Conservation (phyloP, 2,888 invertebrate species). For the Dioctria linearis region DNA sequence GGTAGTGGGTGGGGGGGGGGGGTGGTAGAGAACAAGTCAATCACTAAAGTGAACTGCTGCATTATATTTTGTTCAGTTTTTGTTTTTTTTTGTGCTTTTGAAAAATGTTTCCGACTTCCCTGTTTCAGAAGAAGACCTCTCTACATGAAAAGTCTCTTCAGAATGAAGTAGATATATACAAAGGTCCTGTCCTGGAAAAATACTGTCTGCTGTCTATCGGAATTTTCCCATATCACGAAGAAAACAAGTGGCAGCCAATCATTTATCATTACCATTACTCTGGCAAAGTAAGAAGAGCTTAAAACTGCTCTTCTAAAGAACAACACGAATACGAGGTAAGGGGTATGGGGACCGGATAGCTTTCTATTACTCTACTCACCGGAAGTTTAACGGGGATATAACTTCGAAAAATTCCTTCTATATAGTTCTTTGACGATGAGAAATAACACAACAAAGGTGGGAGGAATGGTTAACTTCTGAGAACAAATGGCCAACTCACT, state of each 20-base stretch:
- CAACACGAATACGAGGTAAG: neutral
- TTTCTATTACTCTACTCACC: constrained; percentile 11
- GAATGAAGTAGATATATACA: neutral
- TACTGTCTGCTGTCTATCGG: neutral
- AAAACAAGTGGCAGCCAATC: constrained; percentile 53
- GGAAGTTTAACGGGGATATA: constrained; percentile 14
- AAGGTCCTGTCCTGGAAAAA: constrained; percentile 1
- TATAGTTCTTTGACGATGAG: constrained; percentile 12
- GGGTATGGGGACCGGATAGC: too few species aligned
- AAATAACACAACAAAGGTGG: constrained; percentile 18
- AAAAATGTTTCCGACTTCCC: neutral
- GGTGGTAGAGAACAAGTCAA: constrained; percentile 45
- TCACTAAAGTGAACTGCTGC: constrained; percentile 56
- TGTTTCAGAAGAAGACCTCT: neutral
- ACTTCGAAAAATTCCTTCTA: constrained; percentile 7
- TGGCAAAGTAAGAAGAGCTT: neutral
- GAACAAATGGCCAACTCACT: constrained; percentile 55
- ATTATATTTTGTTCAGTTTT: constrained; percentile 54
- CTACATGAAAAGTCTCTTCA: neutral
- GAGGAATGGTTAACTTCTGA: constrained; percentile 34
- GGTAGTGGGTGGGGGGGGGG: neutral
- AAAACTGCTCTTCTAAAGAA: neutral
- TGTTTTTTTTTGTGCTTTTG: neutral
- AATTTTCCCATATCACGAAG: constrained; percentile 37
- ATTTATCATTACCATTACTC: constrained; percentile 52